Conservation (phyloP, 2,113 vertebrate species). For the Petrocephalus zakoni region DNA sequence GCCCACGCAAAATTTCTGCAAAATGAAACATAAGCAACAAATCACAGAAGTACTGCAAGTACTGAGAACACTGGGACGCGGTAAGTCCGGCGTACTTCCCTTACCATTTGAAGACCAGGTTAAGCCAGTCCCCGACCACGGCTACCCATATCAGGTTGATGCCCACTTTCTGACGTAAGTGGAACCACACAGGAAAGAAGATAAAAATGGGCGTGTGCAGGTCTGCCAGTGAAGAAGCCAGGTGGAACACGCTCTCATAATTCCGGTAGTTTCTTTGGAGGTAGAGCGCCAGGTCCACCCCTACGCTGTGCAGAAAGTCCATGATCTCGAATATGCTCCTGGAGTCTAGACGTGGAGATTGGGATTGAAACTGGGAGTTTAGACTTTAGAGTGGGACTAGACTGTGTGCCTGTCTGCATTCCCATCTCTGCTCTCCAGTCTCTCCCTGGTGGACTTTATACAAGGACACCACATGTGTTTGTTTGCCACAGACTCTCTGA, state of each 20-base stretch:
- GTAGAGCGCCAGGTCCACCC: conserved; percentile 63
- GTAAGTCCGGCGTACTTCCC: conserved; percentile 30
- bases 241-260: conserved; percentile 73
- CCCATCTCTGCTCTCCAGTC: conserved; percentile 20
- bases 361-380: background rate
- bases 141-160: conserved; percentile 89
- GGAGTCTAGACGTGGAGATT: conserved; percentile 12
- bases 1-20: background rate
- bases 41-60: background rate
- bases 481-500: conserved; percentile 41
- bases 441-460: conserved; percentile 60
- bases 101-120: conserved; percentile 94
- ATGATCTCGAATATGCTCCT: conserved; percentile 53
- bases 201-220: conserved; percentile 82
- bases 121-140: conserved; percentile 91
- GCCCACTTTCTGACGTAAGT: conserved; percentile 66
- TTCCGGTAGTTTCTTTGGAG: conserved; percentile 71
- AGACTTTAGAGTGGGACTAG: background rate
- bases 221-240: conserved; percentile 80
- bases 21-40: background rate
- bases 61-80: background rate
- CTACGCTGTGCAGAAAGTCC: conserved; percentile 76
- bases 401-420: background rate
- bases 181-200: conserved; percentile 91
- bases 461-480: conserved; percentile 60